Evolutionary conservation across 2,888 invertebrate species (phyloP), one percentile per base, ranked within the genome.

Genomic region (Caenorhabditis imperialis): DNA sequence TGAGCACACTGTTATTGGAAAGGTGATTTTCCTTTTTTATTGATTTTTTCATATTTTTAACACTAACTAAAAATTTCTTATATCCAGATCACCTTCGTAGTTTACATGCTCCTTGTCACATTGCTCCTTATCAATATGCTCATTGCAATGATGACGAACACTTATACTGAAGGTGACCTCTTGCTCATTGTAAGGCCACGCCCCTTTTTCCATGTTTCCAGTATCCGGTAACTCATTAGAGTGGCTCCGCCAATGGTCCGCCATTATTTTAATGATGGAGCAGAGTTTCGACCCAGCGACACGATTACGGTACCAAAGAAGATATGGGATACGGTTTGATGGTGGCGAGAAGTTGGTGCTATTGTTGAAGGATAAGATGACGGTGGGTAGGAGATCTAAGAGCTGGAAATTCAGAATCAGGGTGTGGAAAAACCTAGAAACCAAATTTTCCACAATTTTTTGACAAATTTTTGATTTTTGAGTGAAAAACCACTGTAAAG

Each of bases 131-230:
- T 79, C 30, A 97, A 98, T 91, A 96, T 98, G 96, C 91, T 98
- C 89, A 97, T 97, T 86, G 98, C 97, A 77, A 98, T 98, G 97
- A 98, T 98, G 98, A 98, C 97, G 0, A 97, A 97, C 89, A 98
- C 98, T 3, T 99, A 98, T 89, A 95, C 96, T 89, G 94, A 96
- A 90, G 78, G 67, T 27, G 30, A 48, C 4, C 4, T 38, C 40
- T 8, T 38, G 18, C 14, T 8, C 23, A 4, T 51, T 33, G n/a
- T n/a, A n/a, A n/a, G n/a, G n/a, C n/a, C n/a, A n/a, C n/a, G 3
- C 12, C 33, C 22, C 44, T 51, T n/a, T 45, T 22, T 4, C 22
- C 30, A 6, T 10, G 10, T 30, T 45, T 30, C n/a, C 70, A 70
- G 96, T 98, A 81, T 95, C 96, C 0, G 96, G 96, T 89, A 96